Base-by-base conservation (phyloP, 2,113 vertebrate genomes). In the Syrmaticus mikado region DNA sequence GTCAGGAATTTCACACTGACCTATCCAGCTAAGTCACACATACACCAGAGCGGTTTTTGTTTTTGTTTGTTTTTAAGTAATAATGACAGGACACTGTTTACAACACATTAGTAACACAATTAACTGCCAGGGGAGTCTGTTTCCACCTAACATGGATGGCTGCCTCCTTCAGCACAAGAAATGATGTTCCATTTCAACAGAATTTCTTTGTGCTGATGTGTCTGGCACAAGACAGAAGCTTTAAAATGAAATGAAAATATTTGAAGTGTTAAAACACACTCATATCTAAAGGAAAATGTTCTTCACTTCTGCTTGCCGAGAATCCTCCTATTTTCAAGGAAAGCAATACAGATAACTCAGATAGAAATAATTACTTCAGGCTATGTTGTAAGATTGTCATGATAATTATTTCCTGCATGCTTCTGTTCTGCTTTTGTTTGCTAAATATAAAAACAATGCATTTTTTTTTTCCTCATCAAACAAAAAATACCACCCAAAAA, bases 381-480 rank as follows among this genome's bases (percentile, higher is more conserved):
- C 91, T 94, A 74, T 82, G 71, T 76, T 53, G 81, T 60, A 84
- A 93, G 75, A 95, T 88, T 93, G 67, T 74, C 36, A 83, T 70
- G 87, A 92, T 95, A 96, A 89, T 95, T 82, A 92, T 93, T 97
- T 91, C 61, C 90, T 96, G 86, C 60, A 61, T 89, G 81, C 22
- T 64, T 61, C 74, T 78, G 53, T 70, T 79, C 20, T 91, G 45
- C 85, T 92, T 86, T 84, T 70, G 77, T 94, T 94, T 88, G 72
- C 14, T 60, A 95, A 83, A 94, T 65, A 88, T 20, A 94, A 87
- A 93, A 91, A 82, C 21, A 27, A 73, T 57, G 8, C 18, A 32
- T 19, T 12, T 58, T 82, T 68, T 68, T 57, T 61, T 15, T 4
- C 21, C 21, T 61, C 70, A 45, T 57, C 91, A 61, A 40, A 38